Percentiles rank a stretch among this genome's conserved stretches.
phyloP scores from a whole-genome alignment of 53 echinoderm and acorn worm genomes.

The Echinarachnius parma region DNA sequence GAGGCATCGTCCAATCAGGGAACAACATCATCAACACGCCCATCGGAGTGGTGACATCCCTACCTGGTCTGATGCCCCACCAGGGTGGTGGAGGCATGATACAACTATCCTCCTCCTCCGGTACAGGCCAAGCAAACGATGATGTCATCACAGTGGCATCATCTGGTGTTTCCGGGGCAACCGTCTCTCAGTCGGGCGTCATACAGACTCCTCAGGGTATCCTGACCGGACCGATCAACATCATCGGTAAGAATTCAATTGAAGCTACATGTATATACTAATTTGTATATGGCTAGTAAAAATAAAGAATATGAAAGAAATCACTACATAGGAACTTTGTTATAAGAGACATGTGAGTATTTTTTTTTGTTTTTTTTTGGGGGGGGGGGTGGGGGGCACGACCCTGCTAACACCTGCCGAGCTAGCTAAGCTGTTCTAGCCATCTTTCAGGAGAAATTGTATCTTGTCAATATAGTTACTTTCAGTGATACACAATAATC shows the following conservation, averaged over 20 bases:
- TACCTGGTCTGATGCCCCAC: conserved; percentile 49
- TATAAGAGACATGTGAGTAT: too few relatives aligned
- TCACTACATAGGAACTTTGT: too few relatives aligned
- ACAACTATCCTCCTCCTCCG: conserved; percentile 14
- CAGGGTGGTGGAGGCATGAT: conserved; percentile 47
- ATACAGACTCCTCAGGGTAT: conserved; percentile 52
- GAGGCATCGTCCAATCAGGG: conserved; percentile 7
- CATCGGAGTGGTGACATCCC: conserved; percentile 49
- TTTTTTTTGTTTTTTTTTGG: too few relatives aligned
- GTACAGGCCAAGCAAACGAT: conserved; percentile 29
- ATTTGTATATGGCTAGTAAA: too few relatives aligned
- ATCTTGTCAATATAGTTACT: too few relatives aligned
- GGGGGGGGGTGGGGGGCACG: too few relatives aligned
- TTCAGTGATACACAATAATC: too few relatives aligned
- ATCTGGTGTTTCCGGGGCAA: conserved; percentile 3
- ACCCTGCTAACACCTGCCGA: too few relatives aligned
- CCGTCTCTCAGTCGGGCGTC: conserved; percentile 54
- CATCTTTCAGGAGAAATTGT: too few relatives aligned
- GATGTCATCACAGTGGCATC: conserved; percentile 18
- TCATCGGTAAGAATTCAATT: conserved; percentile 60
- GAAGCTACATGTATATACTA: too few relatives aligned
- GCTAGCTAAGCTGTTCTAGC: too few relatives aligned
- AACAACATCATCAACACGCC: conserved; percentile 56
- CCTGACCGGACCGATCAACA: conserved; percentile 76
- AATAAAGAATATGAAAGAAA: too few relatives aligned